phyloP scores from a whole-genome alignment of 2,113 vertebrate species.

The Aegotheles bennettii region DNA sequence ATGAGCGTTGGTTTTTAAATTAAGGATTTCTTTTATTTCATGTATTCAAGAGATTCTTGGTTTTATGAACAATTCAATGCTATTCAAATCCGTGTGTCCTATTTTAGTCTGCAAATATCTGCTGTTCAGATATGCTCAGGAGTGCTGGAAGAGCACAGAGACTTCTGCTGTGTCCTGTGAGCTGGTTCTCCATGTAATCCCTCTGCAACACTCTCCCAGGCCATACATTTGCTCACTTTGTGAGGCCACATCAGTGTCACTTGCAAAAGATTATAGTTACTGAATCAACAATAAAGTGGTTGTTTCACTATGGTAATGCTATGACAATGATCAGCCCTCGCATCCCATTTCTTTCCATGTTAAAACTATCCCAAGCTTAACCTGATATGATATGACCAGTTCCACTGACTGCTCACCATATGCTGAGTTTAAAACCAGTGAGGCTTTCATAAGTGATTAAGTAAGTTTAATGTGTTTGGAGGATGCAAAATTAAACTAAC shows the following conservation, averaged over 20 bases:
- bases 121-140: neutral
- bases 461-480: neutral
- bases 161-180: neutral
- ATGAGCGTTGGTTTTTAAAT: neutral
- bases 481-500: neutral
- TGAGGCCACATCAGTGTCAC: neutral
- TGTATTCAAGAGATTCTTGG: neutral
- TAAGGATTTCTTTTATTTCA: neutral
- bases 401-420: neutral
- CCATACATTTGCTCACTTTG: neutral
- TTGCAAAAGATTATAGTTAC: neutral
- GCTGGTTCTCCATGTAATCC: neutral
- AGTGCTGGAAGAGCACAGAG: neutral
- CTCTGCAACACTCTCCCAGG: neutral
- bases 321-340: neutral
- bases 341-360: neutral
- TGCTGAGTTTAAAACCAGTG: neutral
- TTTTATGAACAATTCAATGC: neutral
- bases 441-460: neutral
- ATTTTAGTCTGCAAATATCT: neutral
- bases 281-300: neutral
- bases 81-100: neutral
- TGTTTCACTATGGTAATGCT: neutral
- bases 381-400: neutral
- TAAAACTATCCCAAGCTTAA: neutral